phyloP scores from a whole-genome alignment of 2,797 vertebrate genomes.

The Dicrostonyx torquatus region DNA sequence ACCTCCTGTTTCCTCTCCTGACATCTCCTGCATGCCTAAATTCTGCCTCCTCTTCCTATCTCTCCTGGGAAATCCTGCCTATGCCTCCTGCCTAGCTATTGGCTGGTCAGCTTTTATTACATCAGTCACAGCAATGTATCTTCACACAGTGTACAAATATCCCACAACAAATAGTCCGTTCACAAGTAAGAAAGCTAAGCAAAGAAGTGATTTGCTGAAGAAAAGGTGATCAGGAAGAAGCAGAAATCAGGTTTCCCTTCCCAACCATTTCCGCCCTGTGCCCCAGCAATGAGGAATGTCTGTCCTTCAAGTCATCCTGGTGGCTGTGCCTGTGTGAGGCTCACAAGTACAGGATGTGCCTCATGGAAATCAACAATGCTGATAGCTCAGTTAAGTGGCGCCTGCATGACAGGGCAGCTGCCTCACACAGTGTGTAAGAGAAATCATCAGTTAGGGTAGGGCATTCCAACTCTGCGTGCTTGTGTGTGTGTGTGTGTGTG shows the following conservation, averaged over 20 bases:
- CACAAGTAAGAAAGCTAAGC: conserved; percentile 18
- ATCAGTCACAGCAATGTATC: not conserved
- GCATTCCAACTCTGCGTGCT: rapidly evolving
- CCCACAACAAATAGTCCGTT: not conserved
- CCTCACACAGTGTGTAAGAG: not conserved
- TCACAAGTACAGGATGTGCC: not conserved
- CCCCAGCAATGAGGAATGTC: not conserved
- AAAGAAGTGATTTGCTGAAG: not conserved
- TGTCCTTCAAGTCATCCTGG: not conserved
- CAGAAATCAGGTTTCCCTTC: not conserved
- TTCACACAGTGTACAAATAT: not conserved
- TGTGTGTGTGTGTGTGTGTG: not conserved
- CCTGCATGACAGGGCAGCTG: not conserved
- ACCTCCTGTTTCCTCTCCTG: not conserved
- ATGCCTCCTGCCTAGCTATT: not conserved
- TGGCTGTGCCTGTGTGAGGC: not conserved
- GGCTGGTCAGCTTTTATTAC: not conserved
- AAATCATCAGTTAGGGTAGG: not conserved
- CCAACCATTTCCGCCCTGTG: not conserved
- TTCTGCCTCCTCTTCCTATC: not conserved
- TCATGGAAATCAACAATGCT: not conserved
- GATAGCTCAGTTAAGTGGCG: not conserved
- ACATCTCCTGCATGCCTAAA: not conserved
- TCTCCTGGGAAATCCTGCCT: not conserved
- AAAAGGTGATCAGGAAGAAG: not conserved